phyloP scores from a whole-genome alignment of 2,113 vertebrate genomes.

The Daphoenositta chrysoptera region DNA sequence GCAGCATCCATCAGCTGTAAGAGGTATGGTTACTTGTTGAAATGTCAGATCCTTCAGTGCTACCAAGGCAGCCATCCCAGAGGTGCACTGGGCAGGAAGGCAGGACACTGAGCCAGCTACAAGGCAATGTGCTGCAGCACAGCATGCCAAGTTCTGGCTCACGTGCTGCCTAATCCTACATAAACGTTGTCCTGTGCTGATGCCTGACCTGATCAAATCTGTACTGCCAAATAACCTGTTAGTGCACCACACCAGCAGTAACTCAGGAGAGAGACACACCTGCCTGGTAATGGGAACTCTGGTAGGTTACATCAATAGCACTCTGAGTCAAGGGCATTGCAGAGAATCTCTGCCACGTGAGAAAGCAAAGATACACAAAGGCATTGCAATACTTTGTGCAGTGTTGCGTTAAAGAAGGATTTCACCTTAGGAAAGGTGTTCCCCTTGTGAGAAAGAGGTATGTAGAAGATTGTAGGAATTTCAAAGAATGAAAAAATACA shows the following conservation, averaged over 20 bases:
- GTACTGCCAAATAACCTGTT: background rate
- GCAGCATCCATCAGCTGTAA: background rate
- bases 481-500: background rate
- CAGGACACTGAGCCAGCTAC: background rate
- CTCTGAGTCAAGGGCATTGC: background rate
- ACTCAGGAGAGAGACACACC: background rate
- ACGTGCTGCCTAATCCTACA: background rate
- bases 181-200: background rate
- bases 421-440: background rate
- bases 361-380: background rate
- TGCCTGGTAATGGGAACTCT: background rate
- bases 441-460: background rate
- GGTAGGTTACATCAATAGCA: background rate
- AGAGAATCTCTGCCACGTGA: background rate
- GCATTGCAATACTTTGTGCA: background rate
- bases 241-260: background rate
- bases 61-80: background rate
- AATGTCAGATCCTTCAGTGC: background rate
- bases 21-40: background rate
- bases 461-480: background rate
- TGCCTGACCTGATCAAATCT: background rate
- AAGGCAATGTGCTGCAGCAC: fast-evolving
- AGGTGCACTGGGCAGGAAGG: background rate
- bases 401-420: background rate
- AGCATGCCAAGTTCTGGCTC: fast-evolving